A percentile compares a stretch with the other conserved stretches of the same genome.
Evolutionary conservation across 2,113 vertebrate genomes (phyloP).

Genomic region (Chrysemys picta): DNA sequence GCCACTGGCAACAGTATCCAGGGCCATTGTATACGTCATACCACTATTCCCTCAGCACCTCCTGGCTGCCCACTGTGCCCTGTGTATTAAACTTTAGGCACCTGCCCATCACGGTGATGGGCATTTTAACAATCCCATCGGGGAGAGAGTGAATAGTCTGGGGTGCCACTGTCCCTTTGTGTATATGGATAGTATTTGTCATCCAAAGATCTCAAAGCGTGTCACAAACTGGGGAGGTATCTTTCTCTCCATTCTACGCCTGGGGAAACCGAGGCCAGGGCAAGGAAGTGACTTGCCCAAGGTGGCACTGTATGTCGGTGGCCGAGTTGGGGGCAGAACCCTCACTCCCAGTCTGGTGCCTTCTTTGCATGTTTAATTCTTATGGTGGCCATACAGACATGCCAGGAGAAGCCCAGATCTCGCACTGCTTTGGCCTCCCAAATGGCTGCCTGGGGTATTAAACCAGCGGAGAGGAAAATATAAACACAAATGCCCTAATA

Average conservation of each 20-base stretch:
- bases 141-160: neutral
- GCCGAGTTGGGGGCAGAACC: neutral
- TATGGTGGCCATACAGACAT: neutral
- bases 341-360: neutral
- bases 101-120: neutral
- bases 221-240: neutral
- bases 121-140: neutral
- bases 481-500: neutral
- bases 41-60: neutral
- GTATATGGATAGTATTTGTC: neutral
- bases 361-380: neutral
- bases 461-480: rapidly evolving
- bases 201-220: neutral
- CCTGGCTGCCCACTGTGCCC: neutral
- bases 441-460: neutral
- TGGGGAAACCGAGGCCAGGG: neutral
- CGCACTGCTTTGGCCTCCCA: neutral
- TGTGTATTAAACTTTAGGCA: neutral
- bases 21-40: neutral
- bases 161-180: neutral
- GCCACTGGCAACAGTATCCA: neutral
- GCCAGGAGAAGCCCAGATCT: neutral
- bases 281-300: neutral
- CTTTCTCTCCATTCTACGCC: neutral
- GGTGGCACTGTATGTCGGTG: neutral